Percentiles rank a stretch among this genome's conserved stretches.
Evolutionary conservation across 2,888 invertebrate species (phyloP).

Genomic region (Noctua janthe): DNA sequence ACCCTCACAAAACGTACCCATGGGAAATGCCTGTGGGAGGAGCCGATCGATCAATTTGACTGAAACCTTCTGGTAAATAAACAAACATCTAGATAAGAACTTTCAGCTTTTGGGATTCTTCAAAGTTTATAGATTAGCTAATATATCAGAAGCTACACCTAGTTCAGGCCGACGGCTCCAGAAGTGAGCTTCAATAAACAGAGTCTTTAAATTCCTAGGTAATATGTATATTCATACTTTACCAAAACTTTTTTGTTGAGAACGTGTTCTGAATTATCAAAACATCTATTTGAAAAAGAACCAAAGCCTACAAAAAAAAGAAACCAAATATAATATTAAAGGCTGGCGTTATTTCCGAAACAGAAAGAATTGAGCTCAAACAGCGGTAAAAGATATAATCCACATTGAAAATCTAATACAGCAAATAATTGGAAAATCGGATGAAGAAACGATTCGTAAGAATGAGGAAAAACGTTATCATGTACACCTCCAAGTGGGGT

Average conservation of each 20-base stretch:
- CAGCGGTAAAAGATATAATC: slow-evolving; percentile 39
- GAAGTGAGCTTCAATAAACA: slow-evolving; percentile 25
- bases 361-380: slow-evolving; percentile 38
- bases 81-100: slow-evolving; percentile 12
- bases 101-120: slow-evolving; percentile 10
- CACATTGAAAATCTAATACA: slow-evolving; percentile 49
- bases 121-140: slow-evolving; percentile 17
- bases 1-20: slow-evolving; percentile 13
- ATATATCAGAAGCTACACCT: slow-evolving; percentile 3
- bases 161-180: neutral
- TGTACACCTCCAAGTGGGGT: slow-evolving; percentile 3
- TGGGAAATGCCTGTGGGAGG: slow-evolving; percentile 10
- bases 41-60: slow-evolving; percentile 22
- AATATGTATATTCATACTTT: slow-evolving; percentile 66
- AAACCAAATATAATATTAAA: slow-evolving; percentile 31
- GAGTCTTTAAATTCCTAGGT: slow-evolving; percentile 30
- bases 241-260: slow-evolving; percentile 69
- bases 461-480: slow-evolving; percentile 26
- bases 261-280: slow-evolving; percentile 53
- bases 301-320: slow-evolving; percentile 22
- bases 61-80: slow-evolving; percentile 30
- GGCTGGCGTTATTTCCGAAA: slow-evolving; percentile 12
- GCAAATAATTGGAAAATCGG: slow-evolving; percentile 46
- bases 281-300: slow-evolving; percentile 42
- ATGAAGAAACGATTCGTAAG: slow-evolving; percentile 38